Conservation (phyloP, 2,113 vertebrate species). For the Aptenodytes forsteri region DNA sequence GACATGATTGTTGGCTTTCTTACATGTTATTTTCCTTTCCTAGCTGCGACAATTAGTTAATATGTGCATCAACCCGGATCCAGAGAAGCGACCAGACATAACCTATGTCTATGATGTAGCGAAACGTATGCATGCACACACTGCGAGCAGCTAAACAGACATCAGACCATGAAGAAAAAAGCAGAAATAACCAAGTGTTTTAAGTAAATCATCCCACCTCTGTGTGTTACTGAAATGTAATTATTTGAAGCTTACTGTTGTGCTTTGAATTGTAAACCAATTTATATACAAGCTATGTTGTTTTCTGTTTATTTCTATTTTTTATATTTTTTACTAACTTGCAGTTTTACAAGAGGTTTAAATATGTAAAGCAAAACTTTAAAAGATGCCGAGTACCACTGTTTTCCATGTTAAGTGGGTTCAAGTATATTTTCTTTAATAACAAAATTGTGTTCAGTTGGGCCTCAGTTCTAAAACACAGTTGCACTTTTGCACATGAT, state of each 20-base stretch:
- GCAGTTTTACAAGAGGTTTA: not conserved
- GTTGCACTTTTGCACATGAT: slow-evolving; percentile 37
- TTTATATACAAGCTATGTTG: slow-evolving; percentile 52
- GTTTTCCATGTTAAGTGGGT: not conserved
- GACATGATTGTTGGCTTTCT: not conserved
- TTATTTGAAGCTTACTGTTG: slow-evolving; percentile 45
- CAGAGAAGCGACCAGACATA: slow-evolving; percentile 96
- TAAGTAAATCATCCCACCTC: slow-evolving; percentile 24
- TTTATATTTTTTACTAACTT: not conserved
- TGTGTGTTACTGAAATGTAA: slow-evolving; percentile 13
- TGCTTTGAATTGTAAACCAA: slow-evolving; percentile 67
- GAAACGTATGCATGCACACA: slow-evolving; percentile 89
- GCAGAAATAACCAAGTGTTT: slow-evolving; percentile 29
- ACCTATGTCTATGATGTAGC: slow-evolving; percentile 94
- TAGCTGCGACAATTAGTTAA: slow-evolving; percentile 96
- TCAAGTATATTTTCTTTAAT: not conserved
- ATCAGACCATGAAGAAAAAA: not conserved
- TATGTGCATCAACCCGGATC: slow-evolving; percentile 97
- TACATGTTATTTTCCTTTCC: not conserved
- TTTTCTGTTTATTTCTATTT: slow-evolving; percentile 11
- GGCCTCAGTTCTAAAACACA: slow-evolving; percentile 38
- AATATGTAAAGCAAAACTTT: not conserved
- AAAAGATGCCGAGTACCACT: not conserved
- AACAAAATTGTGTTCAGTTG: not conserved
- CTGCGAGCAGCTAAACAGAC: slow-evolving; percentile 80